phyloP scores from a whole-genome alignment of 2,113 vertebrate species.

The Mixornis gularis region DNA sequence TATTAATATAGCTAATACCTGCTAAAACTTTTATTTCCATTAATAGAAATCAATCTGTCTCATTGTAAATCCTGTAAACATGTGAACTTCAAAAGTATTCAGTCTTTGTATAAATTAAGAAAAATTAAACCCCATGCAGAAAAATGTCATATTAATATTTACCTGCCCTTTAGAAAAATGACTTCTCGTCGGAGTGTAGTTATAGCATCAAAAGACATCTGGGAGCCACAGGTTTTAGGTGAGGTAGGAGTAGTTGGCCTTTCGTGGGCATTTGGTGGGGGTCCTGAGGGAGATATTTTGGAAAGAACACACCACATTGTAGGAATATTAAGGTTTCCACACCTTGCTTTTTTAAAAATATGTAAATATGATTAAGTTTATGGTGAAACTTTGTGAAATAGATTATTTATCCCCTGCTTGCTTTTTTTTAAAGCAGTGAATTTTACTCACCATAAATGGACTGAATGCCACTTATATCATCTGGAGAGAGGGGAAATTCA shows the following conservation, averaged over 20 bases:
- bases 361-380: background rate
- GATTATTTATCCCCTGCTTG: background rate
- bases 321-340: background rate
- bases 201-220: constrained; percentile 79
- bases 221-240: constrained; percentile 76
- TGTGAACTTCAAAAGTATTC: background rate
- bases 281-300: constrained; percentile 23
- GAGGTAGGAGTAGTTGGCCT: constrained; percentile 28
- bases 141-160: constrained; percentile 11
- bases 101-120: background rate
- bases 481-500: constrained; percentile 77
- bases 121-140: background rate
- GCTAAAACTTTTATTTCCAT: background rate
- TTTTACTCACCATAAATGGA: constrained; percentile 85
- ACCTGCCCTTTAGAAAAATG: constrained; percentile 91
- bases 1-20: background rate
- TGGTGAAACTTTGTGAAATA: background rate
- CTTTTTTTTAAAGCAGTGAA: background rate
- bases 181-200: constrained; percentile 79
- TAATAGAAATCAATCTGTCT: background rate
- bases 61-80: background rate
- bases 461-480: constrained; percentile 87
- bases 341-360: background rate
- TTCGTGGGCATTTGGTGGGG: background rate
- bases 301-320: background rate